Conservation (phyloP, 2,797 vertebrate genomes). For the Cyclopterus lumpus region DNA sequence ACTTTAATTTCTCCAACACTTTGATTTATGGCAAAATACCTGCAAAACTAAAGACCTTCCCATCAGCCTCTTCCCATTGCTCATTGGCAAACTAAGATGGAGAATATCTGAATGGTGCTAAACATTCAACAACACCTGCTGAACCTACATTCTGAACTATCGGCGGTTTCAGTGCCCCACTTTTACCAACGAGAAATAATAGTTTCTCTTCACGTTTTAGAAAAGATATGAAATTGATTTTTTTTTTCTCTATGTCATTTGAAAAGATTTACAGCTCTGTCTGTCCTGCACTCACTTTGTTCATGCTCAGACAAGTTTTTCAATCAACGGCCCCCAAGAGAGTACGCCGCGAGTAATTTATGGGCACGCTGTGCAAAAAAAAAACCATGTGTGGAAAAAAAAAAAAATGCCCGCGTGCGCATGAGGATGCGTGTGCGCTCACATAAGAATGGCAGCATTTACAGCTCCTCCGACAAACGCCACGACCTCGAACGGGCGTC, state of each 20-base stretch:
- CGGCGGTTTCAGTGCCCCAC: background rate
- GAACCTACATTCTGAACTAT: background rate
- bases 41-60: too few species aligned
- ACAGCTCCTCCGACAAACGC: constrained; percentile 3
- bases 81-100: background rate
- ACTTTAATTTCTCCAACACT: too few species aligned
- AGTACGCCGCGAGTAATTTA: constrained; percentile 14
- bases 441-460: constrained; percentile 3
- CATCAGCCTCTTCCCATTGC: too few species aligned
- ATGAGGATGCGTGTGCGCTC: background rate
- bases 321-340: background rate
- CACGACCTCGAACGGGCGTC: background rate
- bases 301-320: constrained; percentile 6
- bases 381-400: constrained; percentile 15
- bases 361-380: background rate
- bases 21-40: too few species aligned
- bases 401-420: background rate
- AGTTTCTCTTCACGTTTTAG: constrained; percentile 22
- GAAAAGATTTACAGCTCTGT: background rate
- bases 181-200: constrained; percentile 4
- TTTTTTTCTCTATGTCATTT: constrained; percentile 10
- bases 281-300: background rate
- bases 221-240: constrained; percentile 25
- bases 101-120: background rate
- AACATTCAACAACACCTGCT: background rate